These are phyloP conservation scores for Rhinella marina DNA, from an alignment of 2,797 vertebrate species.

Conservation along the genomic window DNA sequence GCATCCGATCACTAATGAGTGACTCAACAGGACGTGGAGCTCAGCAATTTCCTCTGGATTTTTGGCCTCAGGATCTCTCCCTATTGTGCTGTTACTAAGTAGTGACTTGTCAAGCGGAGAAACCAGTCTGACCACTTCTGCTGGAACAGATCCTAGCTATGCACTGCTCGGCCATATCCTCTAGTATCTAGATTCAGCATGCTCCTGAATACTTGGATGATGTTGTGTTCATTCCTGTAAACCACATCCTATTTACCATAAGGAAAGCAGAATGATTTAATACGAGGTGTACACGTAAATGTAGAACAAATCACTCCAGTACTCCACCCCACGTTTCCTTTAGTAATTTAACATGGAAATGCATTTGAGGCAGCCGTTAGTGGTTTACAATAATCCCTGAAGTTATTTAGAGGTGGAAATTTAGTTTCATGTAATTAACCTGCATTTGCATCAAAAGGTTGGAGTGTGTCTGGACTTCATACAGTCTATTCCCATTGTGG, in stretches of 20 bases:
- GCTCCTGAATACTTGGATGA: not conserved
- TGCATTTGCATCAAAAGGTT: too few relatives aligned
- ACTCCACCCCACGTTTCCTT: not conserved
- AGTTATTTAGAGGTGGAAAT: too few relatives aligned
- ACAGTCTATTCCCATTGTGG: too few relatives aligned
- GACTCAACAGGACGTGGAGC: not conserved
- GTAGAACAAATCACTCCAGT: not conserved
- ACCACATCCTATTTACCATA: not conserved
- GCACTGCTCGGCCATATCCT: not conserved
- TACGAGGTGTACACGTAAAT: not conserved
- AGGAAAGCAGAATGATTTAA: not conserved
- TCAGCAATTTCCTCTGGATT: conserved; percentile 11
- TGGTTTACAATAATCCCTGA: too few relatives aligned
- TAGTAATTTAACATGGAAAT: too few relatives aligned
- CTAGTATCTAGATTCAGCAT: not conserved
- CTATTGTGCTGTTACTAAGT: not conserved
- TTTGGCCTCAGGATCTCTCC: not conserved
- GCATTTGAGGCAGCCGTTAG: too few relatives aligned
- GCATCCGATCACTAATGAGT: not conserved
- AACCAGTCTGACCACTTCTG: conserved; percentile 42
- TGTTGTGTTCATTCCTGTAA: not conserved
- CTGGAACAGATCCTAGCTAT: not conserved
- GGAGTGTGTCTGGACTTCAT: too few relatives aligned
- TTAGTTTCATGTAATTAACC: too few relatives aligned
- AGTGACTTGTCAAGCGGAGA: conserved; percentile 18